phyloP scores from a whole-genome alignment of 35 echinoderm and acorn worm genomes.

The Ptychodera flava region DNA sequence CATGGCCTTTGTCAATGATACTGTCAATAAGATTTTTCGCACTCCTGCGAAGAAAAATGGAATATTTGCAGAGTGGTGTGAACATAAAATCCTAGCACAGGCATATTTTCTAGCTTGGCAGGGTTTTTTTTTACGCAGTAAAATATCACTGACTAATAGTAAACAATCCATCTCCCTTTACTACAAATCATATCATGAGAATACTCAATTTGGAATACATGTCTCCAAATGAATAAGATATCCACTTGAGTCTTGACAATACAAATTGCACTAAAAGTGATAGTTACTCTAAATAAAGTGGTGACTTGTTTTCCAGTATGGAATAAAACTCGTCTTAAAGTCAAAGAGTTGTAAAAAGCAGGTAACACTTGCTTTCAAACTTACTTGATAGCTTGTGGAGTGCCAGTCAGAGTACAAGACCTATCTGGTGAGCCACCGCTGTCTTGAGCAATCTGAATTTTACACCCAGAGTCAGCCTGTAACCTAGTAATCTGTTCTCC shows the following conservation, averaged over 20 bases:
- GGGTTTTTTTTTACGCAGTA: too few relatives aligned
- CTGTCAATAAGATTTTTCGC: constrained; percentile 51
- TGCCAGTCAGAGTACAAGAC: constrained; percentile 49
- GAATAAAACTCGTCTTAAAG: too few relatives aligned
- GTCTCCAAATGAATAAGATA: too few relatives aligned
- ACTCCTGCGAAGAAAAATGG: constrained; percentile 30
- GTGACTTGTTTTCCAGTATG: background rate
- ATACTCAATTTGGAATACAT: too few relatives aligned
- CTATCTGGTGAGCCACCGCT: constrained; percentile 9
- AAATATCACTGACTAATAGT: too few relatives aligned
- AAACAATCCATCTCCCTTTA: too few relatives aligned
- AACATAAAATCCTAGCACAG: background rate
- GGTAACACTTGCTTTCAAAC: too few relatives aligned
- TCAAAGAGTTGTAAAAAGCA: too few relatives aligned
- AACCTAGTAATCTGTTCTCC: constrained; percentile 63
- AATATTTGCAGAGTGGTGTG: background rate
- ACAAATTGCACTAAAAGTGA: background rate
- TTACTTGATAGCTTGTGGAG: constrained; percentile 43
- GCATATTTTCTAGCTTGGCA: too few relatives aligned
- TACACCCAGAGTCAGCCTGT: constrained; percentile 60
- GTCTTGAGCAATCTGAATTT: constrained; percentile 64
- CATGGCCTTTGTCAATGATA: constrained; percentile 58
- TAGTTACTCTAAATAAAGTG: background rate
- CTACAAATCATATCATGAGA: too few relatives aligned
- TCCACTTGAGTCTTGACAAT: background rate